Evolutionary conservation across 2,888 invertebrate genomes (phyloP).

Genomic region (Pyrrhosoma nymphula): DNA sequence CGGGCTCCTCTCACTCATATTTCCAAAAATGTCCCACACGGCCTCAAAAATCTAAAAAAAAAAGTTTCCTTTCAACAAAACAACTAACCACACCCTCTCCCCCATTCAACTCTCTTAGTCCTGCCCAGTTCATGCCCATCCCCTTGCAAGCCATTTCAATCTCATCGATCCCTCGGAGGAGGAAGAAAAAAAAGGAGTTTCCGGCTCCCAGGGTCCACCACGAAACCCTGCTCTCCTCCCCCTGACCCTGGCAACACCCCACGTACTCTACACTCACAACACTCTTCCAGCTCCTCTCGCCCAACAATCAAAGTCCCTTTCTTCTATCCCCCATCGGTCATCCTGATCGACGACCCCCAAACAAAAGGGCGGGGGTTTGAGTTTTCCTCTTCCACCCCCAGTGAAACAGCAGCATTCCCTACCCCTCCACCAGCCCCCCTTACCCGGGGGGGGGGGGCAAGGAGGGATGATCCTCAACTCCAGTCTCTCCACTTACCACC

Average conservation of each 20-base stretch:
- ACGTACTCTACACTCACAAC: background rate
- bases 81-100: no score
- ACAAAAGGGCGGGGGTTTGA: no score
- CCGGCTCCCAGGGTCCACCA: background rate
- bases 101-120: background rate
- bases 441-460: background rate
- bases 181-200: background rate
- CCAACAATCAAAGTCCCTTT: background rate
- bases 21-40: no score
- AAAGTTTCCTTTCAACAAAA: no score
- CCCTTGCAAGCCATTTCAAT: background rate
- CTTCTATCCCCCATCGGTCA: slow-evolving; percentile 1
- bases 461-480: background rate
- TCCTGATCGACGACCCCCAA: slow-evolving; percentile 1
- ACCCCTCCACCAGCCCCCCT: no score
- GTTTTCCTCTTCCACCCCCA: no score
- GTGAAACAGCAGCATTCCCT: no score
- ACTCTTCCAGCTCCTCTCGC: background rate
- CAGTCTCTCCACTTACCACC: background rate
- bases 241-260: background rate
- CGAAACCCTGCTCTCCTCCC: no score
- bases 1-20: no score
- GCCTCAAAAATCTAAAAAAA: no score
- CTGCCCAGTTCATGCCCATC: background rate
- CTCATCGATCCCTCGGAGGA: background rate